Conservation (phyloP, 2,113 vertebrate species). For the Chloropsis cyanopogon region DNA sequence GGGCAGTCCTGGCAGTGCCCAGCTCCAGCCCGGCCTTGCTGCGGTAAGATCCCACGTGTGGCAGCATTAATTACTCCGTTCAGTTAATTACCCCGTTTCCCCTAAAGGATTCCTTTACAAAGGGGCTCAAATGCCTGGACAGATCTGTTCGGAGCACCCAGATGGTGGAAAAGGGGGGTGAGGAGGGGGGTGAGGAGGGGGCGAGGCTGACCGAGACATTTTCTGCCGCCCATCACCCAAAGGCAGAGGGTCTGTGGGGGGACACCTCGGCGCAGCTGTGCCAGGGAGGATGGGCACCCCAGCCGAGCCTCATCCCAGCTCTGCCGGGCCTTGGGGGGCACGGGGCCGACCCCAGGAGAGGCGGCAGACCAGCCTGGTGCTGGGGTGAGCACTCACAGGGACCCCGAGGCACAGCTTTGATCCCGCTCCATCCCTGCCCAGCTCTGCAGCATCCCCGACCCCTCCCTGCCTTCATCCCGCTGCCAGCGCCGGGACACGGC, state of each 20-base stretch:
- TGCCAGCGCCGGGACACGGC: neutral
- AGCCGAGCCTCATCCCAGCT: neutral
- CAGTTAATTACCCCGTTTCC: neutral
- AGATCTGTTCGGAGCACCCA: neutral
- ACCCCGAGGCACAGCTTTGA: neutral
- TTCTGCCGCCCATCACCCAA: neutral
- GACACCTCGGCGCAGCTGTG: accelerated
- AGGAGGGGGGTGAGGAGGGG: neutral
- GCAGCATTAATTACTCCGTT: neutral
- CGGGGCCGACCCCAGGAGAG: neutral
- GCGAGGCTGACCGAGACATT: neutral
- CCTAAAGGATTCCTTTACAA: neutral
- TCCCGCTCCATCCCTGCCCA: accelerated
- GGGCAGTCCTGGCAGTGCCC: neutral
- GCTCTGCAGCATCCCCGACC: neutral
- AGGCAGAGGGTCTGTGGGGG: neutral
- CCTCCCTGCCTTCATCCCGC: neutral
- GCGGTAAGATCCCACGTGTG: accelerated
- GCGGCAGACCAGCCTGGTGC: neutral
- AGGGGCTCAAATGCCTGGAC: neutral
- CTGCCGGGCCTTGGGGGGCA: accelerated
- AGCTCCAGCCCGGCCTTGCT: neutral
- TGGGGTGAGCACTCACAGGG: accelerated
- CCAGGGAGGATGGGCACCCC: neutral
- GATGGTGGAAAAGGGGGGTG: neutral